Evolutionary conservation across 2,113 vertebrate genomes (phyloP).

Genomic region (Trochalopteron elliotii): DNA sequence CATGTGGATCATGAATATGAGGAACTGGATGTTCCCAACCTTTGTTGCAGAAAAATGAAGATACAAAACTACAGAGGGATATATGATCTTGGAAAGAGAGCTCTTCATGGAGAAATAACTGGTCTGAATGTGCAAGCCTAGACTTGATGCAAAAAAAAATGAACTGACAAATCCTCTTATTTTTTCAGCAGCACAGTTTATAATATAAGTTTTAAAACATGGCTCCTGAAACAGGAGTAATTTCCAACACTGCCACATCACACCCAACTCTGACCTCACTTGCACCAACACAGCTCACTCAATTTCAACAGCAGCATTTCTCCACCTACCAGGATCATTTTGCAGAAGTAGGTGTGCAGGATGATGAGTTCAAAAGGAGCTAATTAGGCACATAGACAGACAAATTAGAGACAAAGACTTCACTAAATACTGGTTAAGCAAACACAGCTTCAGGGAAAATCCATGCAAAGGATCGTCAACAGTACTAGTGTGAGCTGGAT

Average conservation of each 20-base stretch:
- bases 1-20: background rate
- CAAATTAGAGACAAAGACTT: conserved; percentile 32
- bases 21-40: conserved; percentile 43
- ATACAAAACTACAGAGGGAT: background rate
- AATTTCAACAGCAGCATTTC: background rate
- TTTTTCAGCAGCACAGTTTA: background rate
- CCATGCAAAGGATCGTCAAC: background rate
- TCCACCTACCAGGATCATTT: background rate
- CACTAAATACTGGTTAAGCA: conserved; percentile 5
- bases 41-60: background rate
- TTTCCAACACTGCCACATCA: conserved; percentile 9
- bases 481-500: background rate
- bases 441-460: conserved; percentile 42
- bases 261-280: background rate
- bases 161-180: background rate
- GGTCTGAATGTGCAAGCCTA: background rate
- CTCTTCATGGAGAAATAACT: background rate
- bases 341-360: background rate
- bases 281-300: background rate
- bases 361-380: conserved; percentile 29
- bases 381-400: conserved; percentile 45
- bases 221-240: background rate
- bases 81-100: background rate
- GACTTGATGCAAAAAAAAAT: background rate
- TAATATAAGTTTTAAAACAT: background rate